Evolutionary conservation across 2,888 invertebrate species (phyloP), one percentile per base, ranked within the genome.

Genomic region (Tinea pellionella): DNA sequence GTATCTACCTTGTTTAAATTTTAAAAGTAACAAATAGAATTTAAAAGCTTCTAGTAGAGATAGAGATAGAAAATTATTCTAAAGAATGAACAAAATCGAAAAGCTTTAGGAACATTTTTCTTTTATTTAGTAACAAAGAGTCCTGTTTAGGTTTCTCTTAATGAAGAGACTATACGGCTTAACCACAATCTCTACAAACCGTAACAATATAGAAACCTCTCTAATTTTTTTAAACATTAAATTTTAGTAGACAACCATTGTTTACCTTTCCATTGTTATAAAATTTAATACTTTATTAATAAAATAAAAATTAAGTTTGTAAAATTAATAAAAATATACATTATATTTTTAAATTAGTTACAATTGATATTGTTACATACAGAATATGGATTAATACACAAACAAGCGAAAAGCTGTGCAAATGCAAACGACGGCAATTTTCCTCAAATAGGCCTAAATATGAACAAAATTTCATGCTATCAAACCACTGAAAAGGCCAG

Each of bases 401-500:
- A 53, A 53, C 11, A 18, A 24, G 24, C 53, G 53, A 4, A 53
- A 12, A 19, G 53, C 53, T 53, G 18, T 53, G 53, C 24, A 53
- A 24, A 24, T 53, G 53, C 53, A 53, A 53, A 53, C 24, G 53
- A 53, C 18, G 24, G 53, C 53, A 53, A 53, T 53, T 53, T 53
- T 3, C 9, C 18, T 19, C 24, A 24, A 53, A 53, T 53, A 53
- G 53, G n/a, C 53, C 53, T 53, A 53, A 53, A 53, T 53, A 24
- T 53, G 53, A 53, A 53, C 53, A 53, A 53, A 53, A 53, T 53
- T 47, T 61, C 12, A 59, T 55, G 18, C 60, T 19, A 56, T 18
- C 61, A 47, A 24, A 18, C 55, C 32, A 55, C 47, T 43, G 19
- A 47, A 61, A 61, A 41, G 59, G 53, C 59, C 59, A 53, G 56